phyloP scores from a whole-genome alignment of 2,888 invertebrate genomes.

The Scaptodrosophila latifasciaeformis region DNA sequence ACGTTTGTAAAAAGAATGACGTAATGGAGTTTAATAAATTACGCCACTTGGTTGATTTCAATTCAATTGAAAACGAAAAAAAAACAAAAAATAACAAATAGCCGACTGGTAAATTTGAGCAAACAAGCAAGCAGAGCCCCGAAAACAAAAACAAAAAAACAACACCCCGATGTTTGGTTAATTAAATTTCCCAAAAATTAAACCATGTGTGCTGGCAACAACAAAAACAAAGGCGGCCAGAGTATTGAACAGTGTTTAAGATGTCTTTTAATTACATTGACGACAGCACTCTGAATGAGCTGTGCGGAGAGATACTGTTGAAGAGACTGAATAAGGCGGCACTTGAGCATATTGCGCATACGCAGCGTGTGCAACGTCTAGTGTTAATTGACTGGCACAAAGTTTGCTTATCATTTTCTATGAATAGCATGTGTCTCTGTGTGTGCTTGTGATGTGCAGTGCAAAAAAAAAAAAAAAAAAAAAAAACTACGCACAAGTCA shows the following conservation, averaged over 20 bases:
- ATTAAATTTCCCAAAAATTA: constrained; percentile 60
- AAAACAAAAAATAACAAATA: constrained; percentile 1
- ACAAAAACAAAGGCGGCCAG: constrained; percentile 39
- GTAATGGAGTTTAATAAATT: constrained; percentile 32
- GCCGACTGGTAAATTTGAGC: constrained; percentile 1
- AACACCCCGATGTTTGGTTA: constrained; percentile 29
- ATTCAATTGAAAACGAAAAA: constrained; percentile 47
- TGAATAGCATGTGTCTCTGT: constrained; percentile 8
- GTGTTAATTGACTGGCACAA: constrained; percentile 55
- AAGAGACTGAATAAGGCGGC: neutral
- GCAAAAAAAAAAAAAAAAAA: constrained; percentile 30
- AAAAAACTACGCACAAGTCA: neutral
- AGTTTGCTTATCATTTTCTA: constrained; percentile 53
- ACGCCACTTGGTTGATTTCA: constrained; percentile 59
- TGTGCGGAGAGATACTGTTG: neutral
- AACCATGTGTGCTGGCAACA: constrained; percentile 33
- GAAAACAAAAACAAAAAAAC: constrained; percentile 14
- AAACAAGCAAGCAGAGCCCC: constrained; percentile 18
- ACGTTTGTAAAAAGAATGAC: constrained; percentile 45
- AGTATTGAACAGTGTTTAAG: constrained; percentile 10
- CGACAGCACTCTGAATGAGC: too few species aligned
- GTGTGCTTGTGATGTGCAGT: constrained; percentile 6
- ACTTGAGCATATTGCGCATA: constrained; percentile 58
- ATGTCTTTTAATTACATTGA: constrained; percentile 20
- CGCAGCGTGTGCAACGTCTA: constrained; percentile 52